Evolutionary conservation across 2,113 vertebrate genomes (phyloP), one percentile per base, ranked within the genome.

Genomic region (Limnothrissa miodon): DNA sequence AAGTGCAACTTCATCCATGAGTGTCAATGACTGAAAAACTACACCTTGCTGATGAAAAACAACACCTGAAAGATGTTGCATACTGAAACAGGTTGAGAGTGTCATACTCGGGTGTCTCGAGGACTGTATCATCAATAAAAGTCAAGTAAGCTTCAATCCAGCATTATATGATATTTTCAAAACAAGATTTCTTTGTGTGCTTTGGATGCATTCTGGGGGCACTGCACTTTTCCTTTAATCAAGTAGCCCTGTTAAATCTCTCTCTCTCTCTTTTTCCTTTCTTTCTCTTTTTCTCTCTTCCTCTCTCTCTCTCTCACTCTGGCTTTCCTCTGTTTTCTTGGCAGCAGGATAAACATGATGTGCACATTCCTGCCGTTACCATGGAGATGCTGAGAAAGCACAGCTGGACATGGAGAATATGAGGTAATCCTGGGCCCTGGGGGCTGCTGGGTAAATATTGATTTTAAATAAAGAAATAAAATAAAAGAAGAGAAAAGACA

Each of bases 381-480:
- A 94, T 96, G 95, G 97, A 93, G 94, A 98, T 90, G 83, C 90
- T 93, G 95, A 96, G 94, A 96, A 96, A 97, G 93, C 97, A 96
- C 97, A 98, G 97, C 97, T 98, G 97, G 95, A 96, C 91, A 92
- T 88, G 87, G 88, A 93, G 95, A 92, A 96, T 96, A 95, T 95
- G 96, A 98, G 96, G 96, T 98, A 97, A 98, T 97, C 97, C 95
- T 93, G 91, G 89, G 84, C 96, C 92, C 95, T 89, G 89, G 95
- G 96, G 96, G 95, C 95, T 96, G 93, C 95, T 96, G 94, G 93
- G 96, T 95, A 98, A 98, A 97, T 96, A 97, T 96, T 97, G 97
- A 96, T 96, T 95, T 95, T 95, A 94, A 96, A 96, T 95, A 94
- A 95, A 93, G 33, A 36, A 74, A 74, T 36, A 36, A 94, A 96